A percentile compares a stretch with the other conserved stretches of the same genome.
phyloP scores from a whole-genome alignment of 2,797 vertebrate genomes.

The Todus mexicanus region DNA sequence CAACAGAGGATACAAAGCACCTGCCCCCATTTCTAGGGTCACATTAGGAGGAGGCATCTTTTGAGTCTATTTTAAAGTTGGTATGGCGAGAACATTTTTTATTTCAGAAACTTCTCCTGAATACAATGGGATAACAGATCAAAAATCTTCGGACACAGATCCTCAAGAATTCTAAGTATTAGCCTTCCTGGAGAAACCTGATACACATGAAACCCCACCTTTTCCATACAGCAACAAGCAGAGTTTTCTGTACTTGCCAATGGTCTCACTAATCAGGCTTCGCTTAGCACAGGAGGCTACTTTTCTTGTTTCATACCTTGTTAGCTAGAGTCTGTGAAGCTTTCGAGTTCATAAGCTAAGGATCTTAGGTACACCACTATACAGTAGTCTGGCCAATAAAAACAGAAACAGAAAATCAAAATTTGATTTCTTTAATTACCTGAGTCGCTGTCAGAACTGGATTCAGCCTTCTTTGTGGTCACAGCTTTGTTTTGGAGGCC shows the following conservation, averaged over 20 bases:
- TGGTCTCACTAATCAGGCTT: background rate
- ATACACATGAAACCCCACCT: background rate
- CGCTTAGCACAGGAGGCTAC: background rate
- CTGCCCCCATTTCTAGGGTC: background rate
- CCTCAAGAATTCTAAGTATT: background rate
- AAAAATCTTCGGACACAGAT: background rate
- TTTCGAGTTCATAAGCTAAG: background rate
- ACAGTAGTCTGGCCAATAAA: background rate
- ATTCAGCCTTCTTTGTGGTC: slow-evolving; percentile 76
- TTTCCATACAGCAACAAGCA: background rate
- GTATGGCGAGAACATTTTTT: background rate
- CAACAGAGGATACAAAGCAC: background rate
- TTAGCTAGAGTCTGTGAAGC: background rate
- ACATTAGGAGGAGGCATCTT: background rate
- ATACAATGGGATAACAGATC: background rate
- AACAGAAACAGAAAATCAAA: background rate
- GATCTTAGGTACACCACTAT: background rate
- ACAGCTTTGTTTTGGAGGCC: slow-evolving; percentile 53
- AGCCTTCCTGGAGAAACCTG: background rate
- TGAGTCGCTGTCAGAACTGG: slow-evolving; percentile 85
- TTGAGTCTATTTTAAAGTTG: background rate
- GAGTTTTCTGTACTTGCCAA: background rate
- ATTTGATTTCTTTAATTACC: slow-evolving; percentile 68
- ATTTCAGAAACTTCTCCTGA: background rate
- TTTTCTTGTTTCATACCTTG: background rate